phyloP scores from a whole-genome alignment of 2,888 invertebrate species.

The Penaeus monodon region DNA sequence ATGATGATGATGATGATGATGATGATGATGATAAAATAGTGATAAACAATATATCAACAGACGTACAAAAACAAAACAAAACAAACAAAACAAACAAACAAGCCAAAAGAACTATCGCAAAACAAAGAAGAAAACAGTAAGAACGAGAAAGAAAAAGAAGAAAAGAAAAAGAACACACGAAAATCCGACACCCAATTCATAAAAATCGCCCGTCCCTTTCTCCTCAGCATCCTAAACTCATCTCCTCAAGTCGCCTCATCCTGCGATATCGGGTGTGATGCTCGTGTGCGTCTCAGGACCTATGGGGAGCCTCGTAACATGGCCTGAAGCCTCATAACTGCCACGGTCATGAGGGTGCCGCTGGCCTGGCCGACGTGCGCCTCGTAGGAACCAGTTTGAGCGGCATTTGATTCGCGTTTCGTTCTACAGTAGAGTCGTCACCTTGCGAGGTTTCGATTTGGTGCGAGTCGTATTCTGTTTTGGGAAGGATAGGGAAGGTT shows the following conservation, averaged over 20 bases:
- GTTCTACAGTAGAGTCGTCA: constrained; percentile 53
- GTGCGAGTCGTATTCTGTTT: constrained; percentile 46
- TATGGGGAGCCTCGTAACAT: constrained; percentile 52
- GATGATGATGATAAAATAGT: neutral
- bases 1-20: neutral
- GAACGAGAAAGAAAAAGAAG: neutral
- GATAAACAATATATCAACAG: no score
- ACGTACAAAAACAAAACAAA: no score
- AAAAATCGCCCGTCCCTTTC: neutral
- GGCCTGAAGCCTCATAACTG: constrained; percentile 50
- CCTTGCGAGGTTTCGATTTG: constrained; percentile 49
- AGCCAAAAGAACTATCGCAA: neutral
- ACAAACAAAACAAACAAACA: no score
- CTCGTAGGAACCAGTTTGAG: constrained; percentile 41
- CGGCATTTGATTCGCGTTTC: constrained; percentile 42
- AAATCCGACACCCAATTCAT: constrained; percentile 4
- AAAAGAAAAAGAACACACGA: neutral
- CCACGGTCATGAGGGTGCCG: constrained; percentile 52
- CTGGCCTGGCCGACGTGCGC: constrained; percentile 40
- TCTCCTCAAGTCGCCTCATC: neutral
- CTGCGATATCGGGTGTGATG: constrained; percentile 33
- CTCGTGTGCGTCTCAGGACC: constrained; percentile 42
- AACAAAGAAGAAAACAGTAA: neutral
- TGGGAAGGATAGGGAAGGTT: neutral
- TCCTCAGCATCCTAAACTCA: constrained; percentile 1